phyloP scores from a whole-genome alignment of 2,113 vertebrate genomes.

The Malurus cyaneus region DNA sequence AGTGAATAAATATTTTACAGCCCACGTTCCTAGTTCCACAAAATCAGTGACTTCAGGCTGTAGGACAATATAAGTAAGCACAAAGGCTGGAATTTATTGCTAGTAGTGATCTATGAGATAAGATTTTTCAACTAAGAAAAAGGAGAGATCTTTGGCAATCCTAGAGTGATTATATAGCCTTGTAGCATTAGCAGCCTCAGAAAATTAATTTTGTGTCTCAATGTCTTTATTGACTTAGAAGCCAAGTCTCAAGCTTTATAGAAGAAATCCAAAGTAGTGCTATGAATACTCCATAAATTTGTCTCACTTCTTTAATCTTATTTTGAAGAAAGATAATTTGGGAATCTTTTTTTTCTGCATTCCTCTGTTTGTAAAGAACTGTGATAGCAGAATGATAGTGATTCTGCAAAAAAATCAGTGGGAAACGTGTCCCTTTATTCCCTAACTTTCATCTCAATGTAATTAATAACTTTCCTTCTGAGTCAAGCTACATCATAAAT shows the following conservation, averaged over 20 bases:
- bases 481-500: not conserved
- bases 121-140: slow-evolving; percentile 41
- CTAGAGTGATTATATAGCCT: not conserved
- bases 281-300: slow-evolving; percentile 15
- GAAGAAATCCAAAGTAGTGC: not conserved
- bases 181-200: not conserved
- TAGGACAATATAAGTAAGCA: slow-evolving; percentile 2
- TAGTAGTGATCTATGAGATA: slow-evolving; percentile 61
- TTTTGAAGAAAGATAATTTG: not conserved
- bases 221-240: not conserved
- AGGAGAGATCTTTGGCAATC: slow-evolving; percentile 9
- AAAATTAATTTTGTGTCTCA: slow-evolving; percentile 6
- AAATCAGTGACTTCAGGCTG: slow-evolving; percentile 13
- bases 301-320: slow-evolving; percentile 27
- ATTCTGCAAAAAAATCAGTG: not conserved
- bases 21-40: not conserved
- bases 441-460: not conserved
- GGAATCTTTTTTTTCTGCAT: not conserved
- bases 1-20: slow-evolving; percentile 46
- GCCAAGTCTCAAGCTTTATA: not conserved
- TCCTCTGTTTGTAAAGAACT: not conserved
- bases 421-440: not conserved
- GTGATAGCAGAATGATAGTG: not conserved
- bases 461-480: not conserved
- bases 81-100: slow-evolving; percentile 61